Percentiles rank a stretch among this genome's conserved stretches.
Conservation (phyloP, 2,888 invertebrate species). For the Azorinus chamasolen region DNA sequence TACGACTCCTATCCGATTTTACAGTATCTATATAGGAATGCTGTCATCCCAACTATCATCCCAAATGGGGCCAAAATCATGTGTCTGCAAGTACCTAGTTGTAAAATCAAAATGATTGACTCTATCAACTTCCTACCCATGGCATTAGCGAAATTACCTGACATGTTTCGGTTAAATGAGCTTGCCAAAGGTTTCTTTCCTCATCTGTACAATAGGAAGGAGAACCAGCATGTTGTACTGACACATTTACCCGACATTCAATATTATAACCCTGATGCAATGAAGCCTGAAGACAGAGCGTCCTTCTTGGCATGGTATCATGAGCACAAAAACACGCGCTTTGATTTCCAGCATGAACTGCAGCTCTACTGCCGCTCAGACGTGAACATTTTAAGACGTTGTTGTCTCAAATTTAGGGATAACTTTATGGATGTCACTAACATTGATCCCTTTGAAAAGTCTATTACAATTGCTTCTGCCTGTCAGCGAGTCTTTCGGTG, state of each 20-base stretch:
- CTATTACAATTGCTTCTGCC: conserved; percentile 18
- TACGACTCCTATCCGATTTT: conserved; percentile 53
- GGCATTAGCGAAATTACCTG: background rate
- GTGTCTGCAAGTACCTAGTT: too few relatives aligned
- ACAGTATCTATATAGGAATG: too few relatives aligned
- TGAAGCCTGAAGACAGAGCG: background rate
- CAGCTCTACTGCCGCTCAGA: conserved; percentile 4
- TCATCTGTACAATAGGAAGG: conserved; percentile 14
- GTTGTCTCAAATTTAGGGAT: conserved; percentile 14
- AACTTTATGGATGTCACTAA: conserved; percentile 15
- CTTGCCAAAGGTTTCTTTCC: background rate
- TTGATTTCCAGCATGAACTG: conserved; percentile 15
- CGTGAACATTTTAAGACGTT: conserved; percentile 11
- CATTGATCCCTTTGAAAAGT: too few relatives aligned
- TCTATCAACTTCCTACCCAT: too few relatives aligned
- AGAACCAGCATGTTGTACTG: conserved; percentile 13
- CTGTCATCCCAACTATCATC: too few relatives aligned
- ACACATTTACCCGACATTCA: conserved; percentile 25
- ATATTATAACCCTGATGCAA: conserved; percentile 2
- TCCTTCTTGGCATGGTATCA: background rate
- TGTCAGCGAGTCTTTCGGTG: conserved; percentile 10
- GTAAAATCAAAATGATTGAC: too few relatives aligned
- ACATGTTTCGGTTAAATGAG: background rate
- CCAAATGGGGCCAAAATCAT: conserved; percentile 35
- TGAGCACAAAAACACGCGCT: background rate